Conservation (phyloP, 2,797 vertebrate species). For the Catostomus latipinnis region DNA sequence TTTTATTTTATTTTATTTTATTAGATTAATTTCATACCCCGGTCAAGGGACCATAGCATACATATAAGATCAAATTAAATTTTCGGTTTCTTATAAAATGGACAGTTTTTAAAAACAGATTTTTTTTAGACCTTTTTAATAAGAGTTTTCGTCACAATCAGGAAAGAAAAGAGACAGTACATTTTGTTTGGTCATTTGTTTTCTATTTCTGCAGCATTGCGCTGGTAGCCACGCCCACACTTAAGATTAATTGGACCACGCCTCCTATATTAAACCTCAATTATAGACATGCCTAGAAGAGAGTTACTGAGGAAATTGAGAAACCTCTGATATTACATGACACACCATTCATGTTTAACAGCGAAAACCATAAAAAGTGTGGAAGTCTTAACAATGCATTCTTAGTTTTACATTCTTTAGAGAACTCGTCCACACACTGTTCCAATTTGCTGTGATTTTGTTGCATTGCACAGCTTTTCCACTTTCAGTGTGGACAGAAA, state of each 20-base stretch:
- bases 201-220: no score
- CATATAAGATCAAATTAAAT: no score
- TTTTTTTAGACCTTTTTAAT: not conserved
- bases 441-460: slow-evolving; percentile 5
- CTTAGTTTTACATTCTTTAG: no score
- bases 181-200: not conserved
- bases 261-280: not conserved
- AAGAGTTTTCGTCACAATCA: not conserved
- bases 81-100: no score
- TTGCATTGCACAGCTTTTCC: not conserved
- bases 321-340: not conserved
- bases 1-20: no score
- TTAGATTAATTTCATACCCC: no score
- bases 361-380: slow-evolving; percentile 2
- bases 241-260: not conserved
- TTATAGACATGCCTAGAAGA: not conserved
- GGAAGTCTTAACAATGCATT: not conserved
- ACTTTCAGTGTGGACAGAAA: not conserved
- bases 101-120: no score
- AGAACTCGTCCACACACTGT: not conserved
- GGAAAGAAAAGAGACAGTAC: not conserved
- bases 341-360: not conserved
- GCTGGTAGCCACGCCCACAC: not conserved
- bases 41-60: no score
- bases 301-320: not conserved